These are phyloP conservation scores for Pollenia griseotomentosa DNA, from an alignment of 2,888 invertebrate genomes.

Conservation along the genomic window DNA sequence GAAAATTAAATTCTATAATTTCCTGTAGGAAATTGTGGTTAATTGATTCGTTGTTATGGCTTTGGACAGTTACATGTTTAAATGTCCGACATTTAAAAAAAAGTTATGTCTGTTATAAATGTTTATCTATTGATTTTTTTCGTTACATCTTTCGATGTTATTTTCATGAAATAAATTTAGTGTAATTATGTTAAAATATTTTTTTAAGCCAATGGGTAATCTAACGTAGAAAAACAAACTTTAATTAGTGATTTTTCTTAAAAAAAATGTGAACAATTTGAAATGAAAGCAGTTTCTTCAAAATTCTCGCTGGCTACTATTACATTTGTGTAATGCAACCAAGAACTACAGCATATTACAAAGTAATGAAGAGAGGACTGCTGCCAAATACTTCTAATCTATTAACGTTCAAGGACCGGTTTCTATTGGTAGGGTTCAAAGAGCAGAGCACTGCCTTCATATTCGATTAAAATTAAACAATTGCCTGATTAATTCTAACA, in stretches of 20 bases:
- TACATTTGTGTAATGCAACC: too few species aligned
- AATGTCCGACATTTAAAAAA: not conserved
- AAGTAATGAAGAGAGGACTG: too few species aligned
- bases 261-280: too few species aligned
- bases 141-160: not conserved
- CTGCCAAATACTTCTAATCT: too few species aligned
- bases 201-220: not conserved
- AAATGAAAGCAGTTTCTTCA: too few species aligned
- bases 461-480: not conserved
- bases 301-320: too few species aligned
- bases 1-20: constrained; percentile 51
- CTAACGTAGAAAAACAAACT: not conserved
- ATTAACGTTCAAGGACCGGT: too few species aligned
- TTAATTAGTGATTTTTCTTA: too few species aligned
- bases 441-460: not conserved
- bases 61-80: constrained; percentile 36
- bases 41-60: constrained; percentile 61
- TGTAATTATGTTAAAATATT: not conserved
- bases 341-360: too few species aligned
- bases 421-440: too few species aligned
- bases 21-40: constrained; percentile 37
- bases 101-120: not conserved
- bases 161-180: not conserved
- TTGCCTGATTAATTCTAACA: constrained; percentile 14
- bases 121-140: not conserved